Percentiles rank a stretch among this genome's conserved stretches.
phyloP scores from a whole-genome alignment of 2,113 vertebrate species.

The Tyrannus savana region DNA sequence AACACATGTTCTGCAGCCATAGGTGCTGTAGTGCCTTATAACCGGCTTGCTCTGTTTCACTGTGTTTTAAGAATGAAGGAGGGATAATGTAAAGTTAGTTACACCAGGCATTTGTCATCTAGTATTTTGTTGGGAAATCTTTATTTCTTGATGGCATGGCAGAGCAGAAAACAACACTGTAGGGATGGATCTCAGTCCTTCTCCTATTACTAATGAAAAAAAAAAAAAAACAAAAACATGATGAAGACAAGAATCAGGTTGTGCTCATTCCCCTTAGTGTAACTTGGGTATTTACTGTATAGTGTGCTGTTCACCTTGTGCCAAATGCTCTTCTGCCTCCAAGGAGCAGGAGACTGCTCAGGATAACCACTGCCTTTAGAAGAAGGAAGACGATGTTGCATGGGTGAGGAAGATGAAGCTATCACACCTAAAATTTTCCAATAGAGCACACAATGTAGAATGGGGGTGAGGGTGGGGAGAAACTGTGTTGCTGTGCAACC shows the following conservation, averaged over 20 bases:
- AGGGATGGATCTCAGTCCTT: not conserved
- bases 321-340: not conserved
- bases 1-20: not conserved
- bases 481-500: not conserved
- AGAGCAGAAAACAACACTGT: not conserved
- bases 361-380: not conserved
- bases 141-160: not conserved
- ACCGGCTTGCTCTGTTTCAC: not conserved
- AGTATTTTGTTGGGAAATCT: not conserved
- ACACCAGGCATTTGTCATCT: not conserved
- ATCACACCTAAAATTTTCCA: accelerated
- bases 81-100: not conserved
- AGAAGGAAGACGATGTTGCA: not conserved
- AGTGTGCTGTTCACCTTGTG: not conserved
- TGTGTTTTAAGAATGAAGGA: not conserved
- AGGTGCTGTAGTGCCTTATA: not conserved
- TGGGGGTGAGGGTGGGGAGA: too few relatives aligned
- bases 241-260: not conserved
- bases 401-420: not conserved
- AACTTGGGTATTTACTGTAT: not conserved
- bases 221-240: not conserved
- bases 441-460: accelerated
- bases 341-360: not conserved
- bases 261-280: not conserved
- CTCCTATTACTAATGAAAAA: not conserved